phyloP scores from a whole-genome alignment of 2,113 vertebrate species.

The Bettongia penicillata region DNA sequence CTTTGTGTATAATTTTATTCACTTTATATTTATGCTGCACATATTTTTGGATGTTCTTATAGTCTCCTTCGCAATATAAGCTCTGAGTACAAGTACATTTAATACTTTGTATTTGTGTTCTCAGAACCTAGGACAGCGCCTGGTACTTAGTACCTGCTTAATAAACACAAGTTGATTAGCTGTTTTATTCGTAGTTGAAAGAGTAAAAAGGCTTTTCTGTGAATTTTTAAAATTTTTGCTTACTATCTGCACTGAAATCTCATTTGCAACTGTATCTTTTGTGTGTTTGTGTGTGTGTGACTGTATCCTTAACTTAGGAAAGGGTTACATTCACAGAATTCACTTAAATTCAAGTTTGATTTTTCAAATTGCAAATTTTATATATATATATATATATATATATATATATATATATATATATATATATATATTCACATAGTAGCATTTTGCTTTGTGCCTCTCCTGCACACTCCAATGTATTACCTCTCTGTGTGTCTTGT shows the following conservation, averaged over 20 bases:
- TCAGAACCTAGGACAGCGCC: not conserved
- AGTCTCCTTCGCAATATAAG: not conserved
- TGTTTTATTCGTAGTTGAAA: not conserved
- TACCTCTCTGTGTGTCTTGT: not conserved
- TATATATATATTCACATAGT: not conserved
- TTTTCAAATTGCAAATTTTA: not conserved
- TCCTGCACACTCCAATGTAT: not conserved
- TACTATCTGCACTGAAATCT: not conserved
- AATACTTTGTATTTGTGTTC: not conserved
- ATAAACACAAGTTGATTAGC: not conserved
- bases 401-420: too few relatives aligned
- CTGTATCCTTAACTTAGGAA: too few relatives aligned
- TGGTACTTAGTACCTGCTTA: not conserved
- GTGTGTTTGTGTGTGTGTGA: not conserved
- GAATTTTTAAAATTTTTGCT: not conserved
- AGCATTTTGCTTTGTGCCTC: not conserved
- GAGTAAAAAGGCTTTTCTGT: not conserved
- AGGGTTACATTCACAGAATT: not conserved
- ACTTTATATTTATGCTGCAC: not conserved
- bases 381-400: too few relatives aligned
- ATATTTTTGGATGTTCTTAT: not conserved
- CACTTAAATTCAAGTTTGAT: not conserved
- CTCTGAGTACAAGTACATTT: not conserved
- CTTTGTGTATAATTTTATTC: not conserved
- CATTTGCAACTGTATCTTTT: not conserved